Conservation (phyloP, 2,113 vertebrate genomes). For the Corythaeola cristata region DNA sequence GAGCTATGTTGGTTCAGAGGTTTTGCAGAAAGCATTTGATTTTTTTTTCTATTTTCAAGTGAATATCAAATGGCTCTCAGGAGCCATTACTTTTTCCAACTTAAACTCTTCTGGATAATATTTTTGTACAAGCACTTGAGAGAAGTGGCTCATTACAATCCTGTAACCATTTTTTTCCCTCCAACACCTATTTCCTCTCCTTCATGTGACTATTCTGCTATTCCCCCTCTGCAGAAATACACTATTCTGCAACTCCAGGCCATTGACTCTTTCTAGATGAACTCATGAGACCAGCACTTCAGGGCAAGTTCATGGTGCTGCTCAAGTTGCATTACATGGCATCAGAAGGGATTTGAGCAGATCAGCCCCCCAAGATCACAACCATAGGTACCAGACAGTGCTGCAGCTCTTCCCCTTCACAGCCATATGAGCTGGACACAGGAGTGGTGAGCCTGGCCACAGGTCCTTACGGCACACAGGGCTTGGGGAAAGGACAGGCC, state of each 20-base stretch:
- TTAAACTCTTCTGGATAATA: background rate
- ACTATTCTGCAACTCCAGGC: background rate
- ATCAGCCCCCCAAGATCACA: background rate
- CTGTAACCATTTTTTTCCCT: background rate
- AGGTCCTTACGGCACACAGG: background rate
- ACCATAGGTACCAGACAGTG: background rate
- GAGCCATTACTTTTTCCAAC: background rate
- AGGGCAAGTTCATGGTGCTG: background rate
- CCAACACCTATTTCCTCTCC: background rate
- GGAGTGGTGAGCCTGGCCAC: background rate
- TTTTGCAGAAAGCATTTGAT: background rate
- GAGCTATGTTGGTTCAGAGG: background rate
- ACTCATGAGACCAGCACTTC: background rate
- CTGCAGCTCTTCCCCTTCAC: background rate
- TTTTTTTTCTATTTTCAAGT: background rate
- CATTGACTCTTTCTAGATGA: background rate
- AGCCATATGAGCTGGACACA: accelerated
- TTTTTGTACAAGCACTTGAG: background rate
- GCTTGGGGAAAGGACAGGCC: background rate
- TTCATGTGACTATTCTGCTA: background rate
- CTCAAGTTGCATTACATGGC: background rate
- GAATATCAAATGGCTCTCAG: background rate
- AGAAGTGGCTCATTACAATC: background rate
- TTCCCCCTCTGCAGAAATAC: background rate
- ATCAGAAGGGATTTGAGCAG: background rate